Evolutionary conservation across 2,888 invertebrate genomes (phyloP).

Genomic region (Pollenia labialis): DNA sequence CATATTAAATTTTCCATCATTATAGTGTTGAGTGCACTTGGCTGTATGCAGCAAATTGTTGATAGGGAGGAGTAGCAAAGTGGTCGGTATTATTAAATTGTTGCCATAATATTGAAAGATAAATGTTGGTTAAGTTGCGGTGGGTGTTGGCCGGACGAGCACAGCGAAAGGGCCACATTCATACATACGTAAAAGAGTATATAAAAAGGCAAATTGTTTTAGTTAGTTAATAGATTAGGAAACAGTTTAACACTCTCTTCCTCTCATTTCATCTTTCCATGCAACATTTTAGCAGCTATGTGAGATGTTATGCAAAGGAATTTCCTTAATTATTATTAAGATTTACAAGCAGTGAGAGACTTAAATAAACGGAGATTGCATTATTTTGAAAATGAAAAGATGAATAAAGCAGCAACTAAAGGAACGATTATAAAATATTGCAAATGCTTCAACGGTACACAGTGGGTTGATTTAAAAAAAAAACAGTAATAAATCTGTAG

Average conservation of each 20-base stretch:
- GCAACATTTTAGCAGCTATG: not conserved
- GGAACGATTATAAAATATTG: constrained; percentile 41
- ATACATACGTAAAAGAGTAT: constrained; percentile 21
- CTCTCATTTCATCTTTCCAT: not conserved
- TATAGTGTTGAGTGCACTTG: constrained; percentile 88
- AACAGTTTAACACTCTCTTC: constrained; percentile 15
- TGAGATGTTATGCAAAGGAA: constrained; percentile 34
- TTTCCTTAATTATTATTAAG: constrained; percentile 64
- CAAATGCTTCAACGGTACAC: constrained; percentile 4
- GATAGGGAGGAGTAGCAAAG: not conserved
- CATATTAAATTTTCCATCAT: constrained; percentile 91
- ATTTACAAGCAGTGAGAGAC: constrained; percentile 45
- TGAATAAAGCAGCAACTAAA: constrained; percentile 11
- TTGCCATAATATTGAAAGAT: constrained; percentile 44
- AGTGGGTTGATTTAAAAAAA: too few species aligned
- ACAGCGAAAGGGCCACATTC: not conserved
- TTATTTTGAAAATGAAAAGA: constrained; percentile 20
- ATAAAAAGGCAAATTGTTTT: constrained; percentile 23
- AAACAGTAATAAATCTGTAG: too few species aligned
- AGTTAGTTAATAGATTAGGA: constrained; percentile 45
- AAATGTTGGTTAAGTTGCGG: constrained; percentile 12
- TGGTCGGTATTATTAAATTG: constrained; percentile 36
- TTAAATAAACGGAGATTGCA: constrained; percentile 7
- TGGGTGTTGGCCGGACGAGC: not conserved
- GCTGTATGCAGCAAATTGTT: constrained; percentile 83